Evolutionary conservation across 2,113 vertebrate species (phyloP), one percentile per base, ranked within the genome.

Genomic region (Climacteris rufus): DNA sequence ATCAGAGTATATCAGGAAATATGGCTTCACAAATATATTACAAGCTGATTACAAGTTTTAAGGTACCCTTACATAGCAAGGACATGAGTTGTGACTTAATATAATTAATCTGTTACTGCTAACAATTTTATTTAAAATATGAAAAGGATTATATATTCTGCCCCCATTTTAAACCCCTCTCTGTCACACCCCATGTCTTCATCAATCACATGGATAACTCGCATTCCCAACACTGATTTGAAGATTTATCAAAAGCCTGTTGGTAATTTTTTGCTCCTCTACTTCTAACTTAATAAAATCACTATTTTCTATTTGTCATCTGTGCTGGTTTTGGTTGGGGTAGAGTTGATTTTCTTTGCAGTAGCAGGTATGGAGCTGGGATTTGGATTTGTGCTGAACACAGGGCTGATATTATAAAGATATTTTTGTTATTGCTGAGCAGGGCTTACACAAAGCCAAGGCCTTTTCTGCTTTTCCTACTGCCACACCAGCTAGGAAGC

Each of bases 171-270:
- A 80, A 53, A 18, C 5, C 13, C 2, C 8, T 61, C 11, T 78
- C 2, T 61, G 13, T 39, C 25, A 56, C 9, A 78, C 52, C 5
- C 37, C 23, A 37, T 1, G 0, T n/a, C 23, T 50, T 70, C 4
- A 7, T 49, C 10, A 79, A 18, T 11, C 0, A 0, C 53, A 40
- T 39, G 47, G 60, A 64, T 25, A 2, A 75, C 40, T 11, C 4
- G 0, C 15, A 40, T 4, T 47, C 9, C 8, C 14, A 54, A 37
- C 9, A n/a, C 10, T 33, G 12, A 27, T 60, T 50, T 16, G 13
- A 85, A 66, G 24, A 18, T 61, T 71, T 65, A 65, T 24, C 11
- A 27, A 57, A 89, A 79, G 3, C 13, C 47, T 52, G 5, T 13
- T 61, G 23, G 42, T 37, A 0, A 23, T 50, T 33, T 84, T 88